Evolutionary conservation across 2,888 invertebrate genomes (phyloP).

Genomic region (Drosophila colorata): DNA sequence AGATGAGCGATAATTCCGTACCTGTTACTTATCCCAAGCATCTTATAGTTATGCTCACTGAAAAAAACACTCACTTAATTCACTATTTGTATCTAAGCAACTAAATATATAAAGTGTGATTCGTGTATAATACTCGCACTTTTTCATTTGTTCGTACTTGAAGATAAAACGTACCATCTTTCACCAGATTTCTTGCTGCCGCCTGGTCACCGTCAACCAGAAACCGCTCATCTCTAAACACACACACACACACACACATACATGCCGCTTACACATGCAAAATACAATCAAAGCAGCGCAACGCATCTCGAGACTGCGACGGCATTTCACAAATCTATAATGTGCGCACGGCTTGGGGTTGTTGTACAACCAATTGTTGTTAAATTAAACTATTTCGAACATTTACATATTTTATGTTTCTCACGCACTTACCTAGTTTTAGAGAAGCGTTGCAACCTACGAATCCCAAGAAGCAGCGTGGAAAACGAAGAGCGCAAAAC

Average conservation of each 20-base stretch:
- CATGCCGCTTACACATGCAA: slow-evolving; percentile 62
- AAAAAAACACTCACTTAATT: background rate
- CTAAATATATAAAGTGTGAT: background rate
- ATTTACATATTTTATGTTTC: slow-evolving; percentile 31
- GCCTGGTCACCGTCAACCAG: slow-evolving; percentile 14
- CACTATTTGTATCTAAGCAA: background rate
- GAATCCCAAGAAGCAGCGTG: slow-evolving; percentile 68
- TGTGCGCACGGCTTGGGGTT: slow-evolving; percentile 30
- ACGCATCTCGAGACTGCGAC: slow-evolving; percentile 70
- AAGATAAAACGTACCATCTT: background rate
- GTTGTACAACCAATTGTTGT: slow-evolving; percentile 44
- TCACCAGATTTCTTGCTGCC: slow-evolving; percentile 6
- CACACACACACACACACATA: slow-evolving; percentile 55
- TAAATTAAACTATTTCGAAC: slow-evolving; percentile 17
- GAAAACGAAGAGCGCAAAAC: slow-evolving; percentile 74
- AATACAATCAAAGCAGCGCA: slow-evolving; percentile 71
- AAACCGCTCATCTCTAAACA: slow-evolving; percentile 53
- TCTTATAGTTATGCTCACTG: slow-evolving; percentile 1
- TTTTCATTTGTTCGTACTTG: background rate
- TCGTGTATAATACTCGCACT: background rate
- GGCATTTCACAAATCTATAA: slow-evolving; percentile 68
- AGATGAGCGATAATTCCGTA: slow-evolving; percentile 48
- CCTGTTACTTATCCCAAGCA: slow-evolving; percentile 53
- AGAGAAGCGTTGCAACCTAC: slow-evolving; percentile 60
- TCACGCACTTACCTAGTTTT: slow-evolving; percentile 66